Conservation (phyloP, 2,888 invertebrate species). For the Perizoma flavofasciatum region DNA sequence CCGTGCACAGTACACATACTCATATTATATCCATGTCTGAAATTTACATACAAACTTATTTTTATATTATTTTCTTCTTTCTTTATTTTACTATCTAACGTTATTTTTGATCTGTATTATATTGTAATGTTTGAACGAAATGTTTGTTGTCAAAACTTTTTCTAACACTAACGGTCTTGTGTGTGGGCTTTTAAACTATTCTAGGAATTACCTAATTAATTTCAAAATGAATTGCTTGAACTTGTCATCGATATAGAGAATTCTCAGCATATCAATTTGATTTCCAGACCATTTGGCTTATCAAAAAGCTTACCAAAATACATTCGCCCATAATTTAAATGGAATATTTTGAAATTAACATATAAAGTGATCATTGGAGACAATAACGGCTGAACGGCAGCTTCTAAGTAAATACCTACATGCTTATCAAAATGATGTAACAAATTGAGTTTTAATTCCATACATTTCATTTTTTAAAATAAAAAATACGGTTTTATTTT, state of each 20-base stretch:
- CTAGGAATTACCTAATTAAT: constrained; percentile 20
- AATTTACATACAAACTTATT: too few relatives aligned
- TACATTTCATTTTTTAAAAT: not conserved
- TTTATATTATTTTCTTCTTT: too few relatives aligned
- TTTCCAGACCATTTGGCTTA: constrained; percentile 31
- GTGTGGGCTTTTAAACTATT: constrained; percentile 21
- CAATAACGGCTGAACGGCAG: constrained; percentile 31
- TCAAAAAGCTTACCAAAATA: constrained; percentile 26
- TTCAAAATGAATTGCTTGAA: constrained; percentile 19
- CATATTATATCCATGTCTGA: too few relatives aligned
- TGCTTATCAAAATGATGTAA: constrained; percentile 21
- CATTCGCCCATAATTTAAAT: constrained; percentile 32
- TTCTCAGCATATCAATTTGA: constrained; percentile 29
- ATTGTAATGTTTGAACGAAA: not conserved
- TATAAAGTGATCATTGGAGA: constrained; percentile 34
- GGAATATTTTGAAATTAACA: constrained; percentile 34
- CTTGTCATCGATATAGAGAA: constrained; percentile 14
- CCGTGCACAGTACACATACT: too few relatives aligned
- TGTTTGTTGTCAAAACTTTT: too few relatives aligned
- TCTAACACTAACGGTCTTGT: not conserved
- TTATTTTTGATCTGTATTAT: too few relatives aligned
- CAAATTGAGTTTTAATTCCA: constrained; percentile 21
- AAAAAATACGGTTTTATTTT: too few relatives aligned
- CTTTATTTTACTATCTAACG: too few relatives aligned
- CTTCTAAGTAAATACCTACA: constrained; percentile 35